Base-by-base conservation (phyloP, 2,113 vertebrate genomes). In the Crotalus helleri region DNA sequence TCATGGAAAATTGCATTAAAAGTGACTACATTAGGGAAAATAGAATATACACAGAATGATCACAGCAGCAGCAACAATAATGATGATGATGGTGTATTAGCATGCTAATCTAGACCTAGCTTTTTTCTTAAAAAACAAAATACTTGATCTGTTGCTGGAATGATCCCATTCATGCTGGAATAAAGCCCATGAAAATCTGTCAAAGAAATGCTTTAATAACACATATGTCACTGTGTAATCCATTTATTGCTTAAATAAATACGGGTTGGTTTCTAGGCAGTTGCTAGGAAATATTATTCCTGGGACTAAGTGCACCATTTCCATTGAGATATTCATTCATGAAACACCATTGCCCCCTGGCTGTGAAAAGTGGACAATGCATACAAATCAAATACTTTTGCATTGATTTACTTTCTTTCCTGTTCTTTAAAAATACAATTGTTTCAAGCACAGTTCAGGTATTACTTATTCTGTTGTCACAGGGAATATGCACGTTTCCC, bases 151-250 rank as follows among this genome's bases (percentile, higher is more conserved):
- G 92, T 46, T 86, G 23, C 49, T 90, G 58, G 55, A 86, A 49
- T 54, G 39, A 90, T 93, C 23, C 81, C 54, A 17, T 90, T 49
- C 55, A 53, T n/a, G 69, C 93, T 0, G 8, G 1, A 96, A 95
- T 95, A 91, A 93, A 92, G 1, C 4, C 89, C 39, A 53, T 94
- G 93, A 44, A 94, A 96, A 94, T 1, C 0, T 5, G 91, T n/a
- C 89, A 96, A 96, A 94, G 95, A 94, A 96, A 95, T 97, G 95
- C 90, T 95, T 95, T 97, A 96, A 97, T 97, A 97, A 97, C 94
- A 93, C 58, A 54, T 91, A 6, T 95, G 95, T 13, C 96, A 92
- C 85, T 9, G 85, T 12, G 74, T 74, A 95, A 97, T 97, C 95
- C 95, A 93, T 96, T 96, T 93, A 94, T 93, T 58, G 95, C 94